Evolutionary conservation across 2,113 vertebrate species (phyloP).

Genomic region (Gasterosteus aculeatus): DNA sequence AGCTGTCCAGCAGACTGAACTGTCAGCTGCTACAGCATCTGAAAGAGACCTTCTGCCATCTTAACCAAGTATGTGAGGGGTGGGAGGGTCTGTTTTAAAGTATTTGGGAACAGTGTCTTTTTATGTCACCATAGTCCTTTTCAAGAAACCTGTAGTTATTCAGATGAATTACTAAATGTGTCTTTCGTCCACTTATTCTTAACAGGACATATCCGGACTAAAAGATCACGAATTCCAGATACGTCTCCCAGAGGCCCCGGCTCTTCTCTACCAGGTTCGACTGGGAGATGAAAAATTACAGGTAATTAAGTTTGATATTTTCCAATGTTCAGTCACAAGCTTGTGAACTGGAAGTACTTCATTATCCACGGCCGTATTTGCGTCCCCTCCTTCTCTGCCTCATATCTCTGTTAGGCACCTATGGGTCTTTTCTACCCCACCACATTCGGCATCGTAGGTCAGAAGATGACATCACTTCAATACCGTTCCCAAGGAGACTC

Average conservation of each 20-base stretch:
- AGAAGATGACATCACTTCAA: constrained; percentile 95
- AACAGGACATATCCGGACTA: constrained; percentile 91
- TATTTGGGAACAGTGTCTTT: background rate
- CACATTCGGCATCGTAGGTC: constrained; percentile 96
- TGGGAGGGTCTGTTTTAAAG: background rate
- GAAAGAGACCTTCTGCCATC: constrained; percentile 95
- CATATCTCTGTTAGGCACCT: constrained; percentile 83
- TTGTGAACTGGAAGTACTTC: background rate
- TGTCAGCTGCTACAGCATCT: constrained; percentile 93
- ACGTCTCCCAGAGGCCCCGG: constrained; percentile 92
- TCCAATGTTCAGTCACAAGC: background rate
- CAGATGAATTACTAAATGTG: background rate
- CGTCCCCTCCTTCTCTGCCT: background rate
- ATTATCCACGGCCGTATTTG: background rate
- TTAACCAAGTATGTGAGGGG: constrained; percentile 87
- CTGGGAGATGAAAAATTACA: constrained; percentile 97
- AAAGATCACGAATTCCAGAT: constrained; percentile 97
- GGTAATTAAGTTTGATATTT: constrained; percentile 72
- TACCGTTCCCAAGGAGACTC: constrained; percentile 93
- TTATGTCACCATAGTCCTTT: background rate
- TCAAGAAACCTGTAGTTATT: background rate
- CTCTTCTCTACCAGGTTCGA: constrained; percentile 92
- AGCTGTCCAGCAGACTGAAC: constrained; percentile 89
- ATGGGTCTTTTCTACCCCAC: constrained; percentile 98
- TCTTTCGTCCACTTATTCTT: background rate